Percentiles rank a stretch among this genome's conserved stretches.
Conservation (phyloP, 1,140 invertebrate genomes). For the Zophobas atratus region DNA sequence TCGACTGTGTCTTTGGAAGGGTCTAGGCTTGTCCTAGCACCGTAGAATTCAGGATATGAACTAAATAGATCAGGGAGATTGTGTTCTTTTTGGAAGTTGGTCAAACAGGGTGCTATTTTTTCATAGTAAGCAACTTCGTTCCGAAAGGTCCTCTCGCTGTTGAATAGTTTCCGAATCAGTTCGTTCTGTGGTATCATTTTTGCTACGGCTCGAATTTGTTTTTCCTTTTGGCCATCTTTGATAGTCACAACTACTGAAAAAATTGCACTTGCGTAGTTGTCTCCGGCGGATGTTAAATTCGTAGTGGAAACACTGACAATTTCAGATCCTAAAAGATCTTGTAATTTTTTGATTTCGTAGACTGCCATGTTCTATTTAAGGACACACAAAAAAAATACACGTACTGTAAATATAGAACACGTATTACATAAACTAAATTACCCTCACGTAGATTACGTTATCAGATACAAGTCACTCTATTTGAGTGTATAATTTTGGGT, state of each 20-base stretch:
- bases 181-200: slow-evolving; percentile 68
- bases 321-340: too few species aligned
- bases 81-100: slow-evolving; percentile 56
- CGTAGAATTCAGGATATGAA: slow-evolving; percentile 59
- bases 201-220: slow-evolving; percentile 65
- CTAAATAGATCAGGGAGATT: slow-evolving; percentile 47
- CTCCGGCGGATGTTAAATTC: slow-evolving; percentile 71
- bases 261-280: slow-evolving; percentile 76
- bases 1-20: slow-evolving; percentile 54
- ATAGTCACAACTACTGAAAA: slow-evolving; percentile 64
- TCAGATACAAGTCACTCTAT: too few species aligned
- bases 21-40: slow-evolving; percentile 58
- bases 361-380: too few species aligned
- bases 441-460: too few species aligned
- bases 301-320: neutral
- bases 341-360: too few species aligned
- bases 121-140: slow-evolving; percentile 65
- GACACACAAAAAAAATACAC: too few species aligned
- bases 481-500: too few species aligned
- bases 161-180: slow-evolving; percentile 64
- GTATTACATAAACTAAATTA: too few species aligned
- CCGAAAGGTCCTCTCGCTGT: slow-evolving; percentile 67
- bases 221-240: slow-evolving; percentile 28
- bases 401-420: too few species aligned
- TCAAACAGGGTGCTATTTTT: slow-evolving; percentile 56